Conservation (phyloP, 2,888 invertebrate genomes). For the Elgonia sp. region DNA sequence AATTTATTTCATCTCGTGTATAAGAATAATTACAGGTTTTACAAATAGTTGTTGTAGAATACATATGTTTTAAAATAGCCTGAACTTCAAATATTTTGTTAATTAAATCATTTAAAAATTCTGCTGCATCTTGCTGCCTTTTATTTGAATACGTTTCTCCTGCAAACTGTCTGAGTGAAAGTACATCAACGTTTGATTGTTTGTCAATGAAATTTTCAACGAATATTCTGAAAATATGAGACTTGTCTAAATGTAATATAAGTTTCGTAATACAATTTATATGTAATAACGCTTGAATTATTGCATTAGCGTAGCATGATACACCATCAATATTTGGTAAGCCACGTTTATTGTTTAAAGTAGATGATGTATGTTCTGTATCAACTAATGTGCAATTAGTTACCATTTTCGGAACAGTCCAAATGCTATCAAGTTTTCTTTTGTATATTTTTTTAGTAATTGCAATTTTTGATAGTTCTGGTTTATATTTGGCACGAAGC, state of each 20-base stretch:
- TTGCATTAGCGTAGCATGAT: neutral
- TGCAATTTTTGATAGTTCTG: too few relatives aligned
- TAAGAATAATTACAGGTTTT: too few relatives aligned
- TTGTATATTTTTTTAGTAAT: too few relatives aligned
- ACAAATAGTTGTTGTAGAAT: too few relatives aligned
- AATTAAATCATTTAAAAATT: neutral
- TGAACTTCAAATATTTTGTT: neutral
- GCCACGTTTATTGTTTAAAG: neutral
- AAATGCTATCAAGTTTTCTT: too few relatives aligned
- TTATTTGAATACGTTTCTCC: neutral
- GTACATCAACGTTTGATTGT: neutral
- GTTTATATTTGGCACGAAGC: too few relatives aligned
- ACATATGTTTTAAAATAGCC: too few relatives aligned
- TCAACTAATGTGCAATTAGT: too few relatives aligned
- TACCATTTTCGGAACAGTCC: too few relatives aligned
- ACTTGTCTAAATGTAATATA: neutral
- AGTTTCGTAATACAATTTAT: neutral
- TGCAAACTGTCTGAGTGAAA: neutral
- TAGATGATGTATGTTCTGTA: neutral
- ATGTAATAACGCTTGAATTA: neutral
- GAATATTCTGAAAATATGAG: neutral
- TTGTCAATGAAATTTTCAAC: neutral
- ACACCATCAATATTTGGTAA: neutral
- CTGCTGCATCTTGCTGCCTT: neutral
- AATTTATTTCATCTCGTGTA: too few relatives aligned